Evolutionary conservation across 1,140 invertebrate genomes (phyloP).

Genomic region (Drosophila pruinosa): DNA sequence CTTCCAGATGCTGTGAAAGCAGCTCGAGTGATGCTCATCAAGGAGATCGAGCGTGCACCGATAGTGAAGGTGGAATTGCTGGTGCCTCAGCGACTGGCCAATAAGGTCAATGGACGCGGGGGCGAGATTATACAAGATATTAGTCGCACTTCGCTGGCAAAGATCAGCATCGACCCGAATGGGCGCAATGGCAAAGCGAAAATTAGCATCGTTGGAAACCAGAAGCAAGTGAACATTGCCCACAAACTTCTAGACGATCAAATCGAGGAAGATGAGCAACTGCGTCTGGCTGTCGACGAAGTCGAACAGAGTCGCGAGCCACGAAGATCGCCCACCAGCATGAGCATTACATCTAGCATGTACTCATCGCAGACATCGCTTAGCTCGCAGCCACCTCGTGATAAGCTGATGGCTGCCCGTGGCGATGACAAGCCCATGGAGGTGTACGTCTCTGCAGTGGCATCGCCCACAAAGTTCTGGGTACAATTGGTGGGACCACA

Average conservation of each 20-base stretch:
- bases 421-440: conserved; percentile 86
- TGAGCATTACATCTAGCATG: conserved; percentile 63
- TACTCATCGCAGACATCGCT: conserved; percentile 78
- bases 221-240: conserved; percentile 86
- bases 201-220: conserved; percentile 85
- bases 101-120: conserved; percentile 88
- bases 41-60: conserved; percentile 88
- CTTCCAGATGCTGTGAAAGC: conserved; percentile 85
- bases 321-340: conserved; percentile 80
- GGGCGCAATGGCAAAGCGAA: conserved; percentile 74
- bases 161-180: conserved; percentile 70
- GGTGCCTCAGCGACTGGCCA: conserved; percentile 86
- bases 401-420: conserved; percentile 76
- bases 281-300: conserved; percentile 83
- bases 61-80: conserved; percentile 86
- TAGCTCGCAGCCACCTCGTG: conserved; percentile 65
- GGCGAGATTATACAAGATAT: conserved; percentile 89
- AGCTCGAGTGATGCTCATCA: conserved; percentile 88
- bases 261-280: conserved; percentile 84
- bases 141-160: conserved; percentile 82
- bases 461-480: conserved; percentile 92
- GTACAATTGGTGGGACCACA: conserved; percentile 90
- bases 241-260: conserved; percentile 85
- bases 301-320: conserved; percentile 84
- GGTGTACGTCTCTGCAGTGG: conserved; percentile 92